phyloP scores from a whole-genome alignment of 2,797 vertebrate genomes.

The Vespertilio murinus region DNA sequence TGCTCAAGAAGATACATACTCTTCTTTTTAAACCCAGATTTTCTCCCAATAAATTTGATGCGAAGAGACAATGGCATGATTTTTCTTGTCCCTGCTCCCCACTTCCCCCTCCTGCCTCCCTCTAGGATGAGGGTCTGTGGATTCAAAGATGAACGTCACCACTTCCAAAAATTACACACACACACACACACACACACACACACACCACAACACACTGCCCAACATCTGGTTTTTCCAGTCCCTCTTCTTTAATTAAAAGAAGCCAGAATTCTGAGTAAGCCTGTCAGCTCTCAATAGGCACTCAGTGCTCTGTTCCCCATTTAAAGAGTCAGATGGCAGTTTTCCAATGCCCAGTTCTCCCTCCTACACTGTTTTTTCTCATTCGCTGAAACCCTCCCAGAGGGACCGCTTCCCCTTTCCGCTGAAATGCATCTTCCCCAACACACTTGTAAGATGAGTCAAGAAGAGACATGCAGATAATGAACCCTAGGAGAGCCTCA shows the following conservation, averaged over 20 bases:
- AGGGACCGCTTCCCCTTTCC: constrained; percentile 54
- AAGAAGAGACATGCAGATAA: accelerated
- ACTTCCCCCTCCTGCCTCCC: background rate
- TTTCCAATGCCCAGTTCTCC: background rate
- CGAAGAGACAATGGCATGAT: background rate
- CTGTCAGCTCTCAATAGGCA: background rate
- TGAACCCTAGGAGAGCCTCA: background rate
- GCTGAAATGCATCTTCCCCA: background rate
- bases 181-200: background rate
- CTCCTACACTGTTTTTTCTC: background rate
- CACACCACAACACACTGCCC: background rate
- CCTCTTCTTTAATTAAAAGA: background rate
- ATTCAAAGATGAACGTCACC: background rate
- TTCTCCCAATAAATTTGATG: background rate
- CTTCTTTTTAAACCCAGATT: background rate
- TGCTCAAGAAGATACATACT: background rate
- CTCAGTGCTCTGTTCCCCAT: background rate
- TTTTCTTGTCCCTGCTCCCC: background rate
- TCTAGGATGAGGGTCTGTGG: background rate
- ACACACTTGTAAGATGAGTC: background rate
- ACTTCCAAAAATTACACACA: background rate
- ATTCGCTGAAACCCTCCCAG: constrained; percentile 15
- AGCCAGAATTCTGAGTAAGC: background rate
- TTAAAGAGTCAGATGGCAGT: background rate
- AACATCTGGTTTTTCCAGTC: background rate